phyloP scores from a whole-genome alignment of 1,140 invertebrate species.

The Drosophila serrata region DNA sequence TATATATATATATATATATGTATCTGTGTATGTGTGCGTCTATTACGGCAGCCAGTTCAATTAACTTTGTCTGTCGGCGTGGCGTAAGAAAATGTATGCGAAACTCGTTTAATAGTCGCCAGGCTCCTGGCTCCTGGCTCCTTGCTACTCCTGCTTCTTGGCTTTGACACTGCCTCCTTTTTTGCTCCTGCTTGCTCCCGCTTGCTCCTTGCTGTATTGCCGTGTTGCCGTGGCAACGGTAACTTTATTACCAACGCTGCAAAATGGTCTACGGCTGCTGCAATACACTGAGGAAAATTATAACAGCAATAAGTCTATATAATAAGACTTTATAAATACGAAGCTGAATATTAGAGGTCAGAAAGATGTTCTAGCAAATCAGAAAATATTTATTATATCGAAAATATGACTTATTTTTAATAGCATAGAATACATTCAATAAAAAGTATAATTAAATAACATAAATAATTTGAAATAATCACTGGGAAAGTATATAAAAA shows the following conservation, averaged over 20 bases:
- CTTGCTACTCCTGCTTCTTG: constrained; percentile 2
- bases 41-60: constrained; percentile 66
- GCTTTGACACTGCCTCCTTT: constrained; percentile 22
- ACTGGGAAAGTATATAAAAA: neutral
- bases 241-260: constrained; percentile 51
- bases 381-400: neutral
- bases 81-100: constrained; percentile 73
- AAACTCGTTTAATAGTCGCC: constrained; percentile 75
- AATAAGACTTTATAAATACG: neutral
- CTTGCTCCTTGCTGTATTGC: neutral
- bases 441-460: neutral
- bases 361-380: neutral
- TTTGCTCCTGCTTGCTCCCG: neutral
- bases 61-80: constrained; percentile 74
- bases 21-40: constrained; percentile 21
- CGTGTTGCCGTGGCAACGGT: constrained; percentile 33
- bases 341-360: neutral
- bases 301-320: neutral
- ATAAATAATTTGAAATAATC: neutral
- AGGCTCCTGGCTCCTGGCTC: constrained; percentile 22
- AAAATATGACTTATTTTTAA: neutral
- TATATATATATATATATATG: neutral
- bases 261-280: constrained; percentile 44
- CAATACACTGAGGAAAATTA: constrained; percentile 11
- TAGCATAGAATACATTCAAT: neutral